Evolutionary conservation across 2,113 vertebrate genomes (phyloP), one percentile per base, ranked within the genome.

Genomic region (Corydoras maculifer): DNA sequence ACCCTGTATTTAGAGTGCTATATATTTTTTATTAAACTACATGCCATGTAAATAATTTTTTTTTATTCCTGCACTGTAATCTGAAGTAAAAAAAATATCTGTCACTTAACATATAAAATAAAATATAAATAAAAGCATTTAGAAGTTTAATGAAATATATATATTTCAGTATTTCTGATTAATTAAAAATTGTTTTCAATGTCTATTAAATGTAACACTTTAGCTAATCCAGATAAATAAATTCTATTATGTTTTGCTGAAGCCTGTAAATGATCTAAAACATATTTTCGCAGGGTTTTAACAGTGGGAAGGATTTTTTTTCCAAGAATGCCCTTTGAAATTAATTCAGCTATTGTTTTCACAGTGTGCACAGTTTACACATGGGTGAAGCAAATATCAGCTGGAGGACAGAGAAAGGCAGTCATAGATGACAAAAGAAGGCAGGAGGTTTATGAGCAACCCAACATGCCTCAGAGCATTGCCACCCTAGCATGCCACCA

Each of bases 371-470:
- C 76, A 82, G 80, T 83, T 81, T 82, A 75, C 73, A 81, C 75
- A 75, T 72, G 67, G 70, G 71, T 73, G 76, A 77, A 76, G 68
- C 80, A 81, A 79, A 76, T 79, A 84, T 74, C 81, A 83, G 66
- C 80, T 82, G 68, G 72, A 69, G 57, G 57, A 67, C 70, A 78
- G 66, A 74, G 75, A 78, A 81, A 65, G 72, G 70, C 68, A 64
- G 65, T 80, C 69, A 76, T 76, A 62, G 69, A 76, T 84, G 80
- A 84, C 79, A 83, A 81, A 86, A 79, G 83, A 80, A 82, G 85
- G 70, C 77, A 77, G 51, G 75, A 75, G 77, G 82, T 82, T 85
- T 84, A 77, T 81, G 82, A 72, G 82, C 84, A 87, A 61, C 69
- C 60, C 65, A 62, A 35, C 70, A 75, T 61, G 69, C 73, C 58